Evolutionary conservation across 2,888 invertebrate genomes (phyloP), one percentile per base, ranked within the genome.

Genomic region (Hemithea aestivaria): DNA sequence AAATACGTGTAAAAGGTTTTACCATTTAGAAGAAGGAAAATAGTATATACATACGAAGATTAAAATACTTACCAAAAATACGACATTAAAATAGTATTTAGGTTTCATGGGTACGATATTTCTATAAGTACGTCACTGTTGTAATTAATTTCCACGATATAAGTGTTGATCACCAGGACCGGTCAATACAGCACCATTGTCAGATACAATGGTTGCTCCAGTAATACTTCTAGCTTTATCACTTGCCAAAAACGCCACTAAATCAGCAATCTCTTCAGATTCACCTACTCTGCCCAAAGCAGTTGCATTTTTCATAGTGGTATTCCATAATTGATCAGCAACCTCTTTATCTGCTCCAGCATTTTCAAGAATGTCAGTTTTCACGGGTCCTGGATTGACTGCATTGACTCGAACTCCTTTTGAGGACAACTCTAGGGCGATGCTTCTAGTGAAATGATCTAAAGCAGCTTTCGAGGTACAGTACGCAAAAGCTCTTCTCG

Each of bases 371-470:
- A 56, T 39, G 12, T 53, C 40, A 21, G 96, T 96, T 1, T 91
- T 64, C 1, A 92, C 91, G 0, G 96, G 95, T 8, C 96, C 96
- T 7, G 96, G 96, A 73, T 94, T 95, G 0, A 96, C 94, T 31
- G 91, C 87, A 71, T 96, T 96, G 0, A 93, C 94, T 27, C 96
- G 83, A 0, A 96, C 92, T 45, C 91, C 89, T 61, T 91, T 91
- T 0, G 87, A 48, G 16, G 92, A 93, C 35, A 94, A 73, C 54
- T 94, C 96, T 24, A 96, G 74, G 2, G 96, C 96, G 2, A 91
- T 83, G 66, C 95, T 94, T 59, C 92, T 88, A 0, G 96, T 96
- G 49, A 97, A 91, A 64, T 96, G 96, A 80, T 97, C 96, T 2
- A 96, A 73, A 1, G 94, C 95, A 12, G 61, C 60, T 41, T 65